Percentiles rank a stretch among this genome's conserved stretches.
These are phyloP conservation scores for Epistrophe eligans DNA, from an alignment of 2,888 invertebrate species.

Conservation along the genomic window DNA sequence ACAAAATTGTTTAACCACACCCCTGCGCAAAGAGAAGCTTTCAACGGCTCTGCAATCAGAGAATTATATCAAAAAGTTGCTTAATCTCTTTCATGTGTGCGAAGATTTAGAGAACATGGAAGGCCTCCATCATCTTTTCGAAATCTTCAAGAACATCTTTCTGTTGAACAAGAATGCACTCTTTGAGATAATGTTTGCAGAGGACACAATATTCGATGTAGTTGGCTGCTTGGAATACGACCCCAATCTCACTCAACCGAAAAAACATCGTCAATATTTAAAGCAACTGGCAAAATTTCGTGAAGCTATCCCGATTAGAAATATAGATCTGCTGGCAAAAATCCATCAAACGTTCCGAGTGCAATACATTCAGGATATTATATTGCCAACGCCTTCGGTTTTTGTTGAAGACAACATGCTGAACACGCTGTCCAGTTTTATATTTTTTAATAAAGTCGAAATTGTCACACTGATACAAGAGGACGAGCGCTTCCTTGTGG, in stretches of 20 bases:
- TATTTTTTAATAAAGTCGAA: slow-evolving; percentile 99
- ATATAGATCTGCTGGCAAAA: slow-evolving; percentile 96
- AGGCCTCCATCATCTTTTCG: slow-evolving; percentile 97
- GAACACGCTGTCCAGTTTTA: slow-evolving; percentile 98
- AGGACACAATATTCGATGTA: slow-evolving; percentile 98
- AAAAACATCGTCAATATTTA: slow-evolving; percentile 98
- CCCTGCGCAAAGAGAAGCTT: slow-evolving; percentile 96
- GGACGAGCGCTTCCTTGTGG: slow-evolving; percentile 97
- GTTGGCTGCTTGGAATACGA: slow-evolving; percentile 99
- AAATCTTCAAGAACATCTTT: slow-evolving; percentile 99
- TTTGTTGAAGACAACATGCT: slow-evolving; percentile 99
- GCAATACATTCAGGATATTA: slow-evolving; percentile 99
- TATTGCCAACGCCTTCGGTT: slow-evolving; percentile 98
- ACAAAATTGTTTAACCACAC: slow-evolving; percentile 94
- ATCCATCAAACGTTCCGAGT: slow-evolving; percentile 99
- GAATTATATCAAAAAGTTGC: slow-evolving; percentile 96
- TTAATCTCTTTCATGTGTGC: slow-evolving; percentile 97
- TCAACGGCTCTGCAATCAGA: slow-evolving; percentile 96
- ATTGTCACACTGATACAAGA: slow-evolving; percentile 99
- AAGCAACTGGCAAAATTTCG: slow-evolving; percentile 95
- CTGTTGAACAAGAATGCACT: slow-evolving; percentile 98
- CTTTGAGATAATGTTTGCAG: slow-evolving; percentile 98
- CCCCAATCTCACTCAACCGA: slow-evolving; percentile 92
- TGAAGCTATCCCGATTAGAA: slow-evolving; percentile 97
- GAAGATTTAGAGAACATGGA: slow-evolving; percentile 98